Evolutionary conservation across 2,113 vertebrate genomes (phyloP).

Genomic region (Glaucomys volans): DNA sequence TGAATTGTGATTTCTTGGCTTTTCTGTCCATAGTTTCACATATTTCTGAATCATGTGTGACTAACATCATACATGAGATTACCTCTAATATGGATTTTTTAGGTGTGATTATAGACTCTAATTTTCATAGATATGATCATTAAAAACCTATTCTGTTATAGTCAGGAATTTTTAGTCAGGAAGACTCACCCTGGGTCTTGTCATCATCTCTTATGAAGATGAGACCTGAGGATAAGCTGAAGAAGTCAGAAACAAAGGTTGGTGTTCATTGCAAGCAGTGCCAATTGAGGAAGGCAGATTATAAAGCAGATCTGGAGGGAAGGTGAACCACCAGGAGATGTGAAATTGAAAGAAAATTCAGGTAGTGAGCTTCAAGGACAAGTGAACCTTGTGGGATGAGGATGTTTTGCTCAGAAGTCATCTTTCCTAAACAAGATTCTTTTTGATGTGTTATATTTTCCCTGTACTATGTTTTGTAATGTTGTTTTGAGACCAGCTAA

Average conservation of each 20-base stretch:
- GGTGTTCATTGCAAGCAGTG: not conserved
- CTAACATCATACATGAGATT: not conserved
- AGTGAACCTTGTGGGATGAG: not conserved
- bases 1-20: not conserved
- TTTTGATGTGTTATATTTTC: not conserved
- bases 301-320: not conserved
- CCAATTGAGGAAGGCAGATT: not conserved
- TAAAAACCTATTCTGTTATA: not conserved
- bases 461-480: not conserved
- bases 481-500: not conserved
- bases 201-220: not conserved
- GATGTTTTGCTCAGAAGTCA: not conserved
- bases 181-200: not conserved
- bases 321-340: not conserved
- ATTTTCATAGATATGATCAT: not conserved
- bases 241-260: not conserved
- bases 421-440: not conserved
- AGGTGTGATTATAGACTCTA: not conserved
- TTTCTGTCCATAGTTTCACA: slow-evolving; percentile 12
- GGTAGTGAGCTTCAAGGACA: not conserved
- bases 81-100: not conserved
- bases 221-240: not conserved
- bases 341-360: not conserved
- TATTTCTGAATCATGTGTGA: slow-evolving; percentile 4
- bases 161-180: not conserved